phyloP scores from a whole-genome alignment of 2,888 invertebrate genomes.

The Drosophila tripunctata region DNA sequence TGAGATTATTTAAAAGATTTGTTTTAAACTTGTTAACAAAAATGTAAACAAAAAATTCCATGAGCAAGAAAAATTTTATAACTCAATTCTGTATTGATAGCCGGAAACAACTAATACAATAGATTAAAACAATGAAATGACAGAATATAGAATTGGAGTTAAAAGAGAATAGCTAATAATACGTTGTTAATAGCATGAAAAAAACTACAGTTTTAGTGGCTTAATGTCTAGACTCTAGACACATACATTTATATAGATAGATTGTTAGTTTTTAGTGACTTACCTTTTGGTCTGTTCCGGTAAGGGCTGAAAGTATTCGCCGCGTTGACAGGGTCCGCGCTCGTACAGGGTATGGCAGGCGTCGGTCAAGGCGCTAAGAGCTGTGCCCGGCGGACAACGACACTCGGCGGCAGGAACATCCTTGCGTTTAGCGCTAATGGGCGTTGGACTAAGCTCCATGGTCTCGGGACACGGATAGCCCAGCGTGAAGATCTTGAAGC shows the following conservation, averaged over 20 bases:
- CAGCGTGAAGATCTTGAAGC: slow-evolving; percentile 94
- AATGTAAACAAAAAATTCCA: too few species aligned
- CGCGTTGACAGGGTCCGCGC: slow-evolving; percentile 89
- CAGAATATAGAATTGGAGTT: too few species aligned
- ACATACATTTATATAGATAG: too few species aligned
- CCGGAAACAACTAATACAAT: background rate
- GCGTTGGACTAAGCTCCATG: slow-evolving; percentile 91
- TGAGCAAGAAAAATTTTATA: too few species aligned
- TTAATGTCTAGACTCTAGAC: too few species aligned
- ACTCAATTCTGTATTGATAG: background rate
- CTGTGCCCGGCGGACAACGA: slow-evolving; percentile 92
- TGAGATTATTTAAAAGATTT: too few species aligned
- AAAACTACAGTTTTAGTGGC: too few species aligned
- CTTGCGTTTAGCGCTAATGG: slow-evolving; percentile 68
- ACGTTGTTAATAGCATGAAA: too few species aligned
- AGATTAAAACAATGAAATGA: background rate
- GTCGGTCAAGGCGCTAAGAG: slow-evolving; percentile 88
- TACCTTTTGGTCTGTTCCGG: slow-evolving; percentile 81
- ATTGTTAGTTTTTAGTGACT: background rate
- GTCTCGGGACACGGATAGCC: slow-evolving; percentile 93
- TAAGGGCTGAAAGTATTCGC: slow-evolving; percentile 91
- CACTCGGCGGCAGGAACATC: slow-evolving; percentile 90
- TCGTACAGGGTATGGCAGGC: slow-evolving; percentile 91
- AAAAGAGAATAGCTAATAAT: too few species aligned
- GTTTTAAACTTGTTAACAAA: too few species aligned